A percentile compares a stretch with the other conserved stretches of the same genome.
These are phyloP conservation scores for Formicarius rufipectus DNA, from an alignment of 2,113 vertebrate species.

Conservation along the genomic window DNA sequence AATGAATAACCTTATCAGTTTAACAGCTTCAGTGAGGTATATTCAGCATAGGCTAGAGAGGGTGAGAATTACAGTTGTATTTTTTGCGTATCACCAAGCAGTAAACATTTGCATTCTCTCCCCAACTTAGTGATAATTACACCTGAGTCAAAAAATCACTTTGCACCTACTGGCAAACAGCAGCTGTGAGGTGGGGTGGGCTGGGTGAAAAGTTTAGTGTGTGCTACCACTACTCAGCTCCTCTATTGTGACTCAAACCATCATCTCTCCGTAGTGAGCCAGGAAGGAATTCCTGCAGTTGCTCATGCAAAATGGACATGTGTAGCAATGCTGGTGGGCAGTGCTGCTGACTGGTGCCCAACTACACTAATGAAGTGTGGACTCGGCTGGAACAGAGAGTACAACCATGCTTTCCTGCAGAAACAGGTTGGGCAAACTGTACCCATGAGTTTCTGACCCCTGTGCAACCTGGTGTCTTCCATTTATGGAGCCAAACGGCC, in stretches of 20 bases:
- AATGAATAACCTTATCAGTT: not conserved
- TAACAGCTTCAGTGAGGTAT: not conserved
- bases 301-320: not conserved
- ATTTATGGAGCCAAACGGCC: not conserved
- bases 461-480: not conserved
- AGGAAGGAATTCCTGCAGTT: not conserved
- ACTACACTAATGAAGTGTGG: not conserved
- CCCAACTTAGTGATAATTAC: not conserved
- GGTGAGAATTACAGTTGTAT: not conserved
- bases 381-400: not conserved
- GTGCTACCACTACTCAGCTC: not conserved
- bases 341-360: not conserved
- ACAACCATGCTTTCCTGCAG: not conserved
- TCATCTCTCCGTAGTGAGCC: not conserved
- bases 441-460: not conserved
- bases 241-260: accelerated
- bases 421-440: not conserved
- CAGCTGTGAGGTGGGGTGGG: not conserved
- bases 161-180: not conserved
- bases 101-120: not conserved
- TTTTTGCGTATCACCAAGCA: not conserved
- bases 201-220: not conserved
- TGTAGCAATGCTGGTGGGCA: not conserved
- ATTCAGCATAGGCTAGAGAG: not conserved
- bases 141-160: not conserved